A percentile compares a stretch with the other conserved stretches of the same genome.
These are phyloP conservation scores for Thelaira solivaga DNA, from an alignment of 2,888 invertebrate species.

Conservation along the genomic window DNA sequence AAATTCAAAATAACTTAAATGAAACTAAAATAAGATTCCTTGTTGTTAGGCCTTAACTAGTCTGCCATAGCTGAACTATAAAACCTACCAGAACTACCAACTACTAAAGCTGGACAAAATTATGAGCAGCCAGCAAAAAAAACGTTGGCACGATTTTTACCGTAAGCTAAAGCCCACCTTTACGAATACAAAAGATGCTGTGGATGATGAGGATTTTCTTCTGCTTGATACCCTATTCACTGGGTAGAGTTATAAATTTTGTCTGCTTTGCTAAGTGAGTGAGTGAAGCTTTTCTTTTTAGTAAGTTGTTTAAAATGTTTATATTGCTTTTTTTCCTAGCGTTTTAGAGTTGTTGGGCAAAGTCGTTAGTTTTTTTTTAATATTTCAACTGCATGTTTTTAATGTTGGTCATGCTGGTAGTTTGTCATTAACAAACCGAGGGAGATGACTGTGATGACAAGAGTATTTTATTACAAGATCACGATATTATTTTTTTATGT, in stretches of 20 bases:
- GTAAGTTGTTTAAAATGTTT: conserved; percentile 49
- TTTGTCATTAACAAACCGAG: conserved; percentile 60
- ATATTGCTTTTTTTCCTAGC: not conserved
- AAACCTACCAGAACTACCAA: conserved; percentile 18
- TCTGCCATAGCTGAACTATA: no score
- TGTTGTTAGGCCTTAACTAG: no score
- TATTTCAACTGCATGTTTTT: conserved; percentile 37
- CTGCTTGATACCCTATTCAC: conserved; percentile 11
- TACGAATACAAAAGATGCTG: conserved; percentile 17
- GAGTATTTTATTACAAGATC: conserved; percentile 61
- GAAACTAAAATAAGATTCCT: no score
- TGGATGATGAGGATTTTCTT: not conserved
- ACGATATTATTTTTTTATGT: conserved; percentile 42
- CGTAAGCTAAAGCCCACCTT: conserved; percentile 55
- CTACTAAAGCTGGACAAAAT: conserved; percentile 29
- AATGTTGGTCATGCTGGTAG: conserved; percentile 58
- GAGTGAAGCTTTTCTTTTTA: conserved; percentile 26
- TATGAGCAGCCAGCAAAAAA: conserved; percentile 42
- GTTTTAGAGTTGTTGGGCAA: not conserved
- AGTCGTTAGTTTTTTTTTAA: not conserved
- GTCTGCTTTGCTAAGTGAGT: conserved; percentile 14
- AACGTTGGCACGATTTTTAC: conserved; percentile 57
- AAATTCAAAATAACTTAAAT: no score
- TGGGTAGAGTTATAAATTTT: conserved; percentile 33
- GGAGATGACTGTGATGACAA: conserved; percentile 60